These are phyloP conservation scores for Rosalia funebris DNA, from an alignment of 2,888 invertebrate genomes.

Conservation along the genomic window DNA sequence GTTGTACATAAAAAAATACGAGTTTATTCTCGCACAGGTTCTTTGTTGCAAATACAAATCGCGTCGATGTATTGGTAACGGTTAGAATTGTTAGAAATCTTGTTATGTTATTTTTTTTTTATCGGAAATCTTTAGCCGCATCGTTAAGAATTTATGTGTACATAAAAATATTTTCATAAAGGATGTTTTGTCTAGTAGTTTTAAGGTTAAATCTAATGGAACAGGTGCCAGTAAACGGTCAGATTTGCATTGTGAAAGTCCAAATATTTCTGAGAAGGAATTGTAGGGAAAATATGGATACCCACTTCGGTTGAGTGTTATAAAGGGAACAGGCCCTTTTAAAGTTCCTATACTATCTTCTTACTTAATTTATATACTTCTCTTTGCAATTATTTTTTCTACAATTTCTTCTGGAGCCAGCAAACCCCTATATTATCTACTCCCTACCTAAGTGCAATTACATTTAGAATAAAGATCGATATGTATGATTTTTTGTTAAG, in stretches of 20 bases:
- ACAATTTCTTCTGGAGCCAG: slow-evolving; percentile 18
- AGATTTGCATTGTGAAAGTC: slow-evolving; percentile 43
- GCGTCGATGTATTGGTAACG: too few relatives aligned
- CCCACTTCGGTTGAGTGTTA: background rate
- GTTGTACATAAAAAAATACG: slow-evolving; percentile 17
- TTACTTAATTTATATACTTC: too few relatives aligned
- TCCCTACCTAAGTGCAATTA: slow-evolving; percentile 44
- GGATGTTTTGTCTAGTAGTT: slow-evolving; percentile 34
- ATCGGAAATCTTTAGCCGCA: background rate
- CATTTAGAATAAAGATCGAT: slow-evolving; percentile 20
- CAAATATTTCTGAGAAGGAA: slow-evolving; percentile 35
- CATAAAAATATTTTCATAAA: slow-evolving; percentile 35
- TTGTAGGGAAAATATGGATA: background rate
- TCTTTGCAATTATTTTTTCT: slow-evolving; percentile 11
- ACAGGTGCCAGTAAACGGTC: slow-evolving; percentile 55
- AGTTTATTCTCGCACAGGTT: too few relatives aligned
- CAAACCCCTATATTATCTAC: slow-evolving; percentile 39
- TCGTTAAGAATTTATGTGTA: slow-evolving; percentile 31
- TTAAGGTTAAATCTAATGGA: slow-evolving; percentile 45
- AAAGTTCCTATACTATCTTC: too few relatives aligned
- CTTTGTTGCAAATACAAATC: too few relatives aligned
- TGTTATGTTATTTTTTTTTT: background rate
- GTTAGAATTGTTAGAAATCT: background rate
- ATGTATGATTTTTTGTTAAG: slow-evolving; percentile 42
- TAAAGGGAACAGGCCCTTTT: too few relatives aligned